Conservation (phyloP, 2,888 invertebrate species). For the Drosophila setosimentum region DNA sequence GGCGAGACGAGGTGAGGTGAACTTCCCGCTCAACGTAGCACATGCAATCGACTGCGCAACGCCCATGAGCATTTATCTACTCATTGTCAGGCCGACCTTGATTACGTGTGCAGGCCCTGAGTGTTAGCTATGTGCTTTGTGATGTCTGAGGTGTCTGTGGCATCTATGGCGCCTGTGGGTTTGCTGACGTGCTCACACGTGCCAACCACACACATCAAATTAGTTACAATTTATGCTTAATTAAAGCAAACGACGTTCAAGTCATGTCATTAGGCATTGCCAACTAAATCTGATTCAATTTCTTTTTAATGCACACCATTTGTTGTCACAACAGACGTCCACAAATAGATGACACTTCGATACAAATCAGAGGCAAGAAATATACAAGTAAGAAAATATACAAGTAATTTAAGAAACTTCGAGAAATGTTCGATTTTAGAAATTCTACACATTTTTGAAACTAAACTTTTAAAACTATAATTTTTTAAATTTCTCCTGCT, state of each 20-base stretch:
- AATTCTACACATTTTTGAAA: background rate
- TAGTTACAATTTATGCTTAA: slow-evolving; percentile 57
- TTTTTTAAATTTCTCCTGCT: background rate
- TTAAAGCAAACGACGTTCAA: slow-evolving; percentile 41
- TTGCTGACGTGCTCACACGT: slow-evolving; percentile 49
- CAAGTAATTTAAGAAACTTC: background rate
- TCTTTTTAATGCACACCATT: slow-evolving; percentile 29
- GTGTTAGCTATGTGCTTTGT: background rate
- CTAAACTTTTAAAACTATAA: too few relatives aligned
- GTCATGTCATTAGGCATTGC: slow-evolving; percentile 21
- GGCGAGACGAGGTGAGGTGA: background rate
- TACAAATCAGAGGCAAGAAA: background rate
- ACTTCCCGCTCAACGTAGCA: slow-evolving; percentile 29
- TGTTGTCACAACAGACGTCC: slow-evolving; percentile 20
- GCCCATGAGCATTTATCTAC: slow-evolving; percentile 32
- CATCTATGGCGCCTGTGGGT: background rate
- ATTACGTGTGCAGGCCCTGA: slow-evolving; percentile 14
- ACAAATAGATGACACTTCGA: slow-evolving; percentile 18
- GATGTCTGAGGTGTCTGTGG: background rate
- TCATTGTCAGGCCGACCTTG: slow-evolving; percentile 1
- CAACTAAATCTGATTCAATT: slow-evolving; percentile 35
- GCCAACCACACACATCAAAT: slow-evolving; percentile 51
- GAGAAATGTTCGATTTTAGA: background rate
- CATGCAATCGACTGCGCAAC: slow-evolving; percentile 30
- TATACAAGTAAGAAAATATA: background rate